phyloP scores from a whole-genome alignment of 2,113 vertebrate genomes.

The Siphamia tubifer region DNA sequence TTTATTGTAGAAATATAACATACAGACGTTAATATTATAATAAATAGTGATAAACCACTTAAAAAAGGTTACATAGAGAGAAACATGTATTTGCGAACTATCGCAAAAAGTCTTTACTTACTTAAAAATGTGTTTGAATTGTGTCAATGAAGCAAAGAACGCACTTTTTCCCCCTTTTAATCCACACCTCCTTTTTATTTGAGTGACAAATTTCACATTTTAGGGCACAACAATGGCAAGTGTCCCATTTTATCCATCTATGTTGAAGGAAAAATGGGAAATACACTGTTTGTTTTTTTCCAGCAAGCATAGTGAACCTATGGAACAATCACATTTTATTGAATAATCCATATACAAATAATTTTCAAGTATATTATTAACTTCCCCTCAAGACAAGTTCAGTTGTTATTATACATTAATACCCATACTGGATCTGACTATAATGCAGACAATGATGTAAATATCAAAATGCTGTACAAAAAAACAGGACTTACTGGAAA shows the following conservation, averaged over 20 bases:
- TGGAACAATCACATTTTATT: constrained; percentile 44
- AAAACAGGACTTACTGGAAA: constrained; percentile 37
- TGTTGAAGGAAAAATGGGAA: neutral
- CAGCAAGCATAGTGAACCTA: constrained; percentile 15
- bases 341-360: constrained; percentile 40
- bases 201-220: constrained; percentile 46
- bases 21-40: no score
- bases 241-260: neutral
- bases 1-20: no score
- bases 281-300: neutral
- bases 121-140: no score
- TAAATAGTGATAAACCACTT: no score
- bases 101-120: no score
- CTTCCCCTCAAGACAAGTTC: neutral
- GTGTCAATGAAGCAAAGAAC: no score
- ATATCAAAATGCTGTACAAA: constrained; percentile 63
- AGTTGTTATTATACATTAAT: constrained; percentile 21
- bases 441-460: constrained; percentile 27
- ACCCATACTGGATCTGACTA: constrained; percentile 10
- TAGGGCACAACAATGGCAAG: no score
- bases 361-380: constrained; percentile 44
- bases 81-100: neutral
- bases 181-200: constrained; percentile 34
- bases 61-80: no score
- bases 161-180: no score